Evolutionary conservation across 2,888 invertebrate species (phyloP), one percentile per base, ranked within the genome.

Genomic region (Xestia xanthographa): DNA sequence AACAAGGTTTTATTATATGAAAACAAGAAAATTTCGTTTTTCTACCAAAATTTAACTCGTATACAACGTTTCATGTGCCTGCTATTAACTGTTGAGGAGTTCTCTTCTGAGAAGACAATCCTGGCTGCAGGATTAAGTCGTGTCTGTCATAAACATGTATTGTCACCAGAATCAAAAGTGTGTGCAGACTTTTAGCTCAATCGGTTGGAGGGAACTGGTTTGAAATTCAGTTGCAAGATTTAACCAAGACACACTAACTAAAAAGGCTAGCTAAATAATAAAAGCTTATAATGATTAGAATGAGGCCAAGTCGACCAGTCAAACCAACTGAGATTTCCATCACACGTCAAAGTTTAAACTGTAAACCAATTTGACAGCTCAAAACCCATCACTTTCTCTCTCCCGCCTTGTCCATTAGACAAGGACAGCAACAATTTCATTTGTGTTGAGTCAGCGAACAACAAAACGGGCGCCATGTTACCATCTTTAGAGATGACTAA

Each of bases 391-490:
- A 20, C 26, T n/a, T 4, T 74, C 65, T 38, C 81, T 34, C 58
- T 74, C 34, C 34, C 22, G 17, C 41, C 20, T 20, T 1, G 8
- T 5, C 20, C 5, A 6, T 26, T 43, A 60, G 56, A 78, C 14
- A 43, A 75, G 14, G 56, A 58, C 14, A 66, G 20, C 17, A 43
- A 29, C 3, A 8, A 8, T 74, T 20, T 58, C 26, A 60, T 74
- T 80, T 80, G 22, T 80, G 81, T 26, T 80, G 65, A 78, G 50
- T 78, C 82, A 78, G 65, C 50, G 43, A 60, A 80, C 50, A 58
- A 73, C 63, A 78, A 78, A 80, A 80, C 34, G 41, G 56, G 34
- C 48, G 77, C 65, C 58, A 62, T 77, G 80, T 53, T 79, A 72
- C 45, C 38, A 38, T 65, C 74, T 58, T 56, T 56, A 41, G 48